A percentile compares a stretch with the other conserved stretches of the same genome.
Conservation (phyloP, 1,140 invertebrate genomes). For the Centruroides vittatus region DNA sequence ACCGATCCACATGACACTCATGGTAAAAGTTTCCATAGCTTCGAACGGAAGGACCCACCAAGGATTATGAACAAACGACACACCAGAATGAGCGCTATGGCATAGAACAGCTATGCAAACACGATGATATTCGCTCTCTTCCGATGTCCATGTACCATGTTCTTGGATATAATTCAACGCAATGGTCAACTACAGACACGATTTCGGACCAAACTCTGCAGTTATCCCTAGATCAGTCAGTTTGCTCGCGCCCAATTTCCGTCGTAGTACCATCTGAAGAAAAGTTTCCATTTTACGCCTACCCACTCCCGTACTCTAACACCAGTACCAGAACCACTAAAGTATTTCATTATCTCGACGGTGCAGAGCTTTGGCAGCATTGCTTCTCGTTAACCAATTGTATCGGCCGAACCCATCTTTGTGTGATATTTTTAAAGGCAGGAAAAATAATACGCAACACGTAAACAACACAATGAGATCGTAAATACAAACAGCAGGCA, state of each 20-base stretch:
- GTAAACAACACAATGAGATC: constrained; percentile 13
- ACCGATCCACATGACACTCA: constrained; percentile 12
- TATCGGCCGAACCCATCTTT: not conserved
- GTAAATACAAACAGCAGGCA: constrained; percentile 13
- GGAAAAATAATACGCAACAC: constrained; percentile 3
- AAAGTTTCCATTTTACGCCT: constrained; percentile 8
- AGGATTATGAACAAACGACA: constrained; percentile 3
- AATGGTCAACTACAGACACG: constrained; percentile 1
- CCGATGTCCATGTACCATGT: constrained; percentile 9
- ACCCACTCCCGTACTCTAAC: constrained; percentile 8
- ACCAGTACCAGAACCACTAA: constrained; percentile 6
- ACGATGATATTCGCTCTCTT: constrained; percentile 7
- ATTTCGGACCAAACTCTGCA: not conserved
- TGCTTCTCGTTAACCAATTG: not conserved
- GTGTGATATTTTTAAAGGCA: not conserved
- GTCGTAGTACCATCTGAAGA: constrained; percentile 6
- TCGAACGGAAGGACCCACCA: constrained; percentile 15
- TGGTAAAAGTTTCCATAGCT: constrained; percentile 12
- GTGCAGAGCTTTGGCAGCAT: not conserved
- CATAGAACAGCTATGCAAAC: constrained; percentile 13
- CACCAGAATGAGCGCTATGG: constrained; percentile 7
- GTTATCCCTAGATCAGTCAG: constrained; percentile 4
- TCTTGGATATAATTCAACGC: constrained; percentile 6
- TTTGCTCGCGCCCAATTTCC: constrained; percentile 2
- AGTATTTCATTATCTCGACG: not conserved